phyloP scores from a whole-genome alignment of 2,797 vertebrate species.

The Sebastes paucispinis region DNA sequence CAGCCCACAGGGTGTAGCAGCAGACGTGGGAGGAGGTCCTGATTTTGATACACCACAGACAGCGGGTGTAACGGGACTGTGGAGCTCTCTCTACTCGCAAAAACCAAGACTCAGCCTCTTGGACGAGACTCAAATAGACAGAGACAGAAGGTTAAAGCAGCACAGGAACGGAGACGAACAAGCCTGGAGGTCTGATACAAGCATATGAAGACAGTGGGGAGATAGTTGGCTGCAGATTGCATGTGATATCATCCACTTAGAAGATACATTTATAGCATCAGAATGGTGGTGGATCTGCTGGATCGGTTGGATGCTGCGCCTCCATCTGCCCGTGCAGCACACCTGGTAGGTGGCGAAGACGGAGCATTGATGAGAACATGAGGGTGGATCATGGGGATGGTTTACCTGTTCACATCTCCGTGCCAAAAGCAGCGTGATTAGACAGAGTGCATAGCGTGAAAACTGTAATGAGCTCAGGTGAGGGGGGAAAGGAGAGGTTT shows the following conservation, averaged over 20 bases:
- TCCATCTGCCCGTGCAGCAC: slow-evolving; percentile 70
- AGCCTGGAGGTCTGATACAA: slow-evolving; percentile 42
- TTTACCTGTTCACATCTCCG: slow-evolving; percentile 47
- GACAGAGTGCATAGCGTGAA: slow-evolving; percentile 2
- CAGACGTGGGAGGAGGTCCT: slow-evolving; percentile 50
- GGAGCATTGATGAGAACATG: slow-evolving; percentile 14
- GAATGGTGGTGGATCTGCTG: background rate
- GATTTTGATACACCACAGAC: slow-evolving; percentile 42
- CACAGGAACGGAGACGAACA: slow-evolving; percentile 28
- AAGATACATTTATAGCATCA: slow-evolving; percentile 54
- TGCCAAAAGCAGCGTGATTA: slow-evolving; percentile 23
- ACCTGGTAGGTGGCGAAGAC: slow-evolving; percentile 64
- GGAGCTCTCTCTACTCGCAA: background rate
- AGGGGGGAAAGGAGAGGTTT: background rate
- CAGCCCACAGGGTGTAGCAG: slow-evolving; percentile 27
- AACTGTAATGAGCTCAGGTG: slow-evolving; percentile 30
- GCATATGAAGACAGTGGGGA: slow-evolving; percentile 7
- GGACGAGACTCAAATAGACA: slow-evolving; percentile 44
- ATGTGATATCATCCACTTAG: background rate
- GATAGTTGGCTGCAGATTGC: slow-evolving; percentile 9
- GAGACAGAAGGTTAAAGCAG: slow-evolving; percentile 56
- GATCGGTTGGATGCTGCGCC: slow-evolving; percentile 41
- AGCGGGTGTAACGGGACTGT: slow-evolving; percentile 13
- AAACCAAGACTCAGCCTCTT: slow-evolving; percentile 28
- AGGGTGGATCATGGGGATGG: slow-evolving; percentile 6